Conservation (phyloP, 2,113 vertebrate species). For the Hystrix cristata region DNA sequence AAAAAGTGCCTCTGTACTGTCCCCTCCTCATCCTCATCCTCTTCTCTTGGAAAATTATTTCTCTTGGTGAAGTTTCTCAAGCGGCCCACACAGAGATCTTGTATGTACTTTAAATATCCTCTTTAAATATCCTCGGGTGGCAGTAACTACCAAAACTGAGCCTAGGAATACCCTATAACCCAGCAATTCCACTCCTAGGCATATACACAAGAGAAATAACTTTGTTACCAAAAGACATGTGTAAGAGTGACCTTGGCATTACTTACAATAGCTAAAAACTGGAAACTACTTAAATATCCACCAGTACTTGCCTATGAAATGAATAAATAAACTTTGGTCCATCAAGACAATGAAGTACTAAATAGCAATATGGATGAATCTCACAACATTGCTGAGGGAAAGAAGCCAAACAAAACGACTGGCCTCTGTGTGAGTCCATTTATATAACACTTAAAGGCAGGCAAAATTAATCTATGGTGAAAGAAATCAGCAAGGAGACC, state of each 20-base stretch:
- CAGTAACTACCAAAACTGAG: neutral
- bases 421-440: neutral
- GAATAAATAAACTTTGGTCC: neutral
- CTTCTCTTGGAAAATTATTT: slow-evolving; percentile 2
- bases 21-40: neutral
- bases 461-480: neutral
- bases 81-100: neutral
- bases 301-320: slow-evolving; percentile 30
- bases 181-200: neutral
- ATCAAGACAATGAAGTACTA: neutral
- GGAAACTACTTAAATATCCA: neutral
- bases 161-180: neutral
- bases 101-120: neutral
- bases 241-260: neutral
- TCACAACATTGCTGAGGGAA: neutral
- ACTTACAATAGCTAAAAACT: neutral
- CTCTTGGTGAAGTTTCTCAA: neutral
- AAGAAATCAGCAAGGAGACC: slow-evolving; percentile 24
- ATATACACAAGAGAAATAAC: neutral
- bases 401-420: neutral
- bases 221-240: neutral
- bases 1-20: neutral
- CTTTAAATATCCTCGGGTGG: neutral
- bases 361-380: neutral
- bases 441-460: slow-evolving; percentile 48